A percentile compares a stretch with the other conserved stretches of the same genome.
Conservation (phyloP, 1,140 invertebrate genomes). For the Holcopasites calliopsidis region DNA sequence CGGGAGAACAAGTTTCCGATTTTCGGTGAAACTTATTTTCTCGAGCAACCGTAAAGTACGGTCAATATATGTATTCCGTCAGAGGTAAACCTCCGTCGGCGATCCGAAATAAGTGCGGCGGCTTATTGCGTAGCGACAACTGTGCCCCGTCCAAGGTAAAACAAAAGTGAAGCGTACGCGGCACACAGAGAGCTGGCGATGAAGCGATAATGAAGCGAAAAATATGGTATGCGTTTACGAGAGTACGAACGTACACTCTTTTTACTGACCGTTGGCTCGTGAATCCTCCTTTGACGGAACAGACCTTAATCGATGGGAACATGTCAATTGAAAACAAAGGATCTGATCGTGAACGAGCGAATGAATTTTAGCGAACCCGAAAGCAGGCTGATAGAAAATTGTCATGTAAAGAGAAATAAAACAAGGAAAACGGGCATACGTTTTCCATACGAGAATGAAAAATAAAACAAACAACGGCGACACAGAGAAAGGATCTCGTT, state of each 20-base stretch:
- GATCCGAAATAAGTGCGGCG: too few species aligned
- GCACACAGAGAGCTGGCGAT: conserved; percentile 45
- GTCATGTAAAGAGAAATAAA: conserved; percentile 22
- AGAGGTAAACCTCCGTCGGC: too few species aligned
- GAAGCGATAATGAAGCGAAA: conserved; percentile 58
- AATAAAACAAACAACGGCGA: conserved; percentile 9
- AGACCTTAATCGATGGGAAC: conserved; percentile 67
- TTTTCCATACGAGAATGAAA: background rate
- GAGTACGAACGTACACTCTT: conserved; percentile 41
- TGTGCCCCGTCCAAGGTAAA: conserved; percentile 40
- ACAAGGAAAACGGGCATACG: background rate
- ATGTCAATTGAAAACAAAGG: conserved; percentile 55
- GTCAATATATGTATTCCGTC: too few species aligned
- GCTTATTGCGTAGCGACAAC: background rate
- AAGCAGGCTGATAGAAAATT: conserved; percentile 42
- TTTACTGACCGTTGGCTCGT: conserved; percentile 58
- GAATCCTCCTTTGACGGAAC: conserved; percentile 65
- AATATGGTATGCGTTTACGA: conserved; percentile 35
- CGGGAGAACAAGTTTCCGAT: too few species aligned
- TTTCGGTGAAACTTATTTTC: too few species aligned
- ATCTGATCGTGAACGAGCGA: conserved; percentile 61
- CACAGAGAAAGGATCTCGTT: conserved; percentile 27
- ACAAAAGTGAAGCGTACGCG: conserved; percentile 40
- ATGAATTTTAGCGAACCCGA: conserved; percentile 64
- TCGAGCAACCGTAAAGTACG: too few species aligned